Conservation (phyloP, 1,140 invertebrate species). For the Coenobita brevimanus region DNA sequence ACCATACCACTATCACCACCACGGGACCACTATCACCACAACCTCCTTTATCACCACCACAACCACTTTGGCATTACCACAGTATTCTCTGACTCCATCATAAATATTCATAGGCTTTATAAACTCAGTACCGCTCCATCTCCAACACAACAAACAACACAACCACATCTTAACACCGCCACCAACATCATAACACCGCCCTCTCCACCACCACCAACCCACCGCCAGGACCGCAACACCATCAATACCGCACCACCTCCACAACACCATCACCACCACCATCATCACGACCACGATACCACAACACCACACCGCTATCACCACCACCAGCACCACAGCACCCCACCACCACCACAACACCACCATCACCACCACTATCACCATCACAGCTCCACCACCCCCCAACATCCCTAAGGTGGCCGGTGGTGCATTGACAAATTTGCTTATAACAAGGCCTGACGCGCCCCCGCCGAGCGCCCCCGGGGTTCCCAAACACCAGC, state of each 20-base stretch:
- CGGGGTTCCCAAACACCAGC: slow-evolving; percentile 41
- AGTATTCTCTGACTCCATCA: too few species aligned
- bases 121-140: background rate
- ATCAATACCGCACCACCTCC: too few species aligned
- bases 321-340: too few species aligned
- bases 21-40: too few species aligned
- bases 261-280: background rate
- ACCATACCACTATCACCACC: too few species aligned
- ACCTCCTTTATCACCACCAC: too few species aligned
- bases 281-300: background rate
- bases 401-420: background rate
- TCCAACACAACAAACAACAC: background rate
- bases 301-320: background rate
- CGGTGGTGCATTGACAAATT: slow-evolving; percentile 52
- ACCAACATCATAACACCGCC: background rate
- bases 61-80: too few species aligned
- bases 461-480: slow-evolving; percentile 17
- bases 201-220: slow-evolving; percentile 1
- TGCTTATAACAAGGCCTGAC: slow-evolving; percentile 60
- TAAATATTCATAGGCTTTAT: too few species aligned
- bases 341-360: background rate
- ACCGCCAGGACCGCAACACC: too few species aligned
- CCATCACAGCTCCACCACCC: background rate
- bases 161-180: background rate
- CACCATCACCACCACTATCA: background rate